These are phyloP conservation scores for Eristalis intricaria DNA, from an alignment of 2,888 invertebrate genomes.

Conservation along the genomic window DNA sequence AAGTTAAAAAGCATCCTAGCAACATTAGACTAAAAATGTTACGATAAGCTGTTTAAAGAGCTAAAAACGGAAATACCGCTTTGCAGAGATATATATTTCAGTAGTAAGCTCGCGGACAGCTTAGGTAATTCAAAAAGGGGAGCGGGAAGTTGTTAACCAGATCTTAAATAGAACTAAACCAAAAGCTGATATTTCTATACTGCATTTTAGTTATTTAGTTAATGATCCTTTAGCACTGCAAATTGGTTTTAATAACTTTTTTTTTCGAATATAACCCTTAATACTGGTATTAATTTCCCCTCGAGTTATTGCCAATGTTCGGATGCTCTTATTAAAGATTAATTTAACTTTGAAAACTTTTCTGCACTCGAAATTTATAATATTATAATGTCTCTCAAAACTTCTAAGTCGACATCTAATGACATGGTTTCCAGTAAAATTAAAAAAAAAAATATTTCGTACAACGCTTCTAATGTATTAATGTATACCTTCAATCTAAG, in stretches of 20 bases:
- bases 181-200: neutral
- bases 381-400: too few species aligned
- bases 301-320: neutral
- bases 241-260: neutral
- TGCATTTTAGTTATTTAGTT: neutral
- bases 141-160: slow-evolving; percentile 2
- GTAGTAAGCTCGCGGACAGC: neutral
- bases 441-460: neutral
- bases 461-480: too few species aligned
- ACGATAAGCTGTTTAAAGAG: neutral
- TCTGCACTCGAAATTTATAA: too few species aligned
- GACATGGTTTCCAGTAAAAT: too few species aligned
- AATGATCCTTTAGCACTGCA: neutral
- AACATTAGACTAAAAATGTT: neutral
- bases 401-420: too few species aligned
- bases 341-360: too few species aligned
- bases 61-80: neutral
- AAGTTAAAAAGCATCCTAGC: neutral
- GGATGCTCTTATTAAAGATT: neutral
- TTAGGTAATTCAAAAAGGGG: slow-evolving; percentile 2
- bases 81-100: neutral
- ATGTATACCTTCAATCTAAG: neutral
- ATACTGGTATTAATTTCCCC: neutral
- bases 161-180: neutral
- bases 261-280: neutral